These are phyloP conservation scores for Aphodius sticticus DNA, from an alignment of 2,888 invertebrate species.

Conservation along the genomic window DNA sequence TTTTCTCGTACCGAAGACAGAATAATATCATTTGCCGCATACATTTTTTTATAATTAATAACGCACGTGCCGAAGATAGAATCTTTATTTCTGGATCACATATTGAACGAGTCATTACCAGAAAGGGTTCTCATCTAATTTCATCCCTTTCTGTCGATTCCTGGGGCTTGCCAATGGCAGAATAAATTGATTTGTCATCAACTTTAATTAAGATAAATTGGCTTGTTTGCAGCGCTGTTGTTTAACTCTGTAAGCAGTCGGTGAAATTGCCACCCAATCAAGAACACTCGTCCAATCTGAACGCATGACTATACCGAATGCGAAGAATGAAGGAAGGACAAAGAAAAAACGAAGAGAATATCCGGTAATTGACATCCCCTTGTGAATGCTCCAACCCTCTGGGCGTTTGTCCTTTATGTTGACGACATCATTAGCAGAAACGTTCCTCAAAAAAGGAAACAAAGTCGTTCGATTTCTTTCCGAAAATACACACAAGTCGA, in stretches of 20 bases:
- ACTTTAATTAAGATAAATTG: neutral
- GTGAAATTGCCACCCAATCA: neutral
- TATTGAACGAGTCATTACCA: too few species aligned
- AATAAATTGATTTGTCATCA: conserved; percentile 4
- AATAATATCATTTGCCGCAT: too few species aligned
- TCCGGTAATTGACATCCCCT: neutral
- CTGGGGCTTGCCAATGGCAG: neutral
- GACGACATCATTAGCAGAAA: neutral
- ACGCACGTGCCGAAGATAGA: too few species aligned
- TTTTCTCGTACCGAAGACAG: too few species aligned
- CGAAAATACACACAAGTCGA: neutral
- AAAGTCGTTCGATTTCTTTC: neutral
- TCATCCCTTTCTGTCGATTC: too few species aligned
- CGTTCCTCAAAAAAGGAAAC: neutral
- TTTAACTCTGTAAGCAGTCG: neutral
- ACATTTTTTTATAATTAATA: too few species aligned
- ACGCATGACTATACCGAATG: neutral
- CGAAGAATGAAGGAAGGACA: neutral
- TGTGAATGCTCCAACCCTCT: neutral
- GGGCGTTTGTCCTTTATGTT: neutral
- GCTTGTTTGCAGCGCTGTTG: neutral
- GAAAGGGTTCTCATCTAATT: too few species aligned
- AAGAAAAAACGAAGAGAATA: neutral
- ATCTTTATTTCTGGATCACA: too few species aligned
- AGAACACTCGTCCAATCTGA: neutral